These are phyloP conservation scores for Drosophila putrida DNA, from an alignment of 2,888 invertebrate species.

Conservation along the genomic window DNA sequence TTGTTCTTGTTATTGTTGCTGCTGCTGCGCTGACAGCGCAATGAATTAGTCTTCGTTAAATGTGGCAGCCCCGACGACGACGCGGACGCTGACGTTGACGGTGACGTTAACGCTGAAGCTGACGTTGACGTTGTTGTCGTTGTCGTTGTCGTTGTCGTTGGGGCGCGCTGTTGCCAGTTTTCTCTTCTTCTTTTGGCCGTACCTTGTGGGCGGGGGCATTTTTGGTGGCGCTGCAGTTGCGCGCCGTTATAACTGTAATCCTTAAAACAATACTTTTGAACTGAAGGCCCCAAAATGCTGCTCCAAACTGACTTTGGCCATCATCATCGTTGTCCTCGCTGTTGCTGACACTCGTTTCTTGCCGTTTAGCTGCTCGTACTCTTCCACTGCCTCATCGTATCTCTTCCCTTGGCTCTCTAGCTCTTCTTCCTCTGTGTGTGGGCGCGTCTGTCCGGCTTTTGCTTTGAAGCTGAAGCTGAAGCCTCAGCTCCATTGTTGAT, in stretches of 20 bases:
- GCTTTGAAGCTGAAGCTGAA: slow-evolving; percentile 39
- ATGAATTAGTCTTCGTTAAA: slow-evolving; percentile 83
- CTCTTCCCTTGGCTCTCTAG: neutral
- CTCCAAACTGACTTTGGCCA: slow-evolving; percentile 47
- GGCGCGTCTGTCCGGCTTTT: slow-evolving; percentile 45
- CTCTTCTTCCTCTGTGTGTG: slow-evolving; percentile 10
- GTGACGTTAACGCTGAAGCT: slow-evolving; percentile 11
- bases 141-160: slow-evolving; percentile 5
- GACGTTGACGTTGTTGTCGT: neutral
- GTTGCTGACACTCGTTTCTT: slow-evolving; percentile 44
- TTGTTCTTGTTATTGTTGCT: slow-evolving; percentile 35
- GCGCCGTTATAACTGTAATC: slow-evolving; percentile 49
- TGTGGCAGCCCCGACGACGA: slow-evolving; percentile 58
- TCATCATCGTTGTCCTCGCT: slow-evolving; percentile 27
- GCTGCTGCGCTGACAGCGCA: slow-evolving; percentile 68
- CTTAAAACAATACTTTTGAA: slow-evolving; percentile 77
- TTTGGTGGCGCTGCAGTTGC: slow-evolving; percentile 33
- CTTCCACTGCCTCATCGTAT: neutral
- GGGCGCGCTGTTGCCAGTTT: slow-evolving; percentile 71
- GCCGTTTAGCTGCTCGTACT: slow-evolving; percentile 39
- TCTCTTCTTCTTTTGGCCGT: slow-evolving; percentile 56
- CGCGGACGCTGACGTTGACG: slow-evolving; percentile 22
- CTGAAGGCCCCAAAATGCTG: slow-evolving; percentile 59
- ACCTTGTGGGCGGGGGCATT: neutral
- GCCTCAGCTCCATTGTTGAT: slow-evolving; percentile 38